Percentiles rank a stretch among this genome's conserved stretches.
Evolutionary conservation across 2,888 invertebrate genomes (phyloP).

Genomic region (Entomobrya proxima): DNA sequence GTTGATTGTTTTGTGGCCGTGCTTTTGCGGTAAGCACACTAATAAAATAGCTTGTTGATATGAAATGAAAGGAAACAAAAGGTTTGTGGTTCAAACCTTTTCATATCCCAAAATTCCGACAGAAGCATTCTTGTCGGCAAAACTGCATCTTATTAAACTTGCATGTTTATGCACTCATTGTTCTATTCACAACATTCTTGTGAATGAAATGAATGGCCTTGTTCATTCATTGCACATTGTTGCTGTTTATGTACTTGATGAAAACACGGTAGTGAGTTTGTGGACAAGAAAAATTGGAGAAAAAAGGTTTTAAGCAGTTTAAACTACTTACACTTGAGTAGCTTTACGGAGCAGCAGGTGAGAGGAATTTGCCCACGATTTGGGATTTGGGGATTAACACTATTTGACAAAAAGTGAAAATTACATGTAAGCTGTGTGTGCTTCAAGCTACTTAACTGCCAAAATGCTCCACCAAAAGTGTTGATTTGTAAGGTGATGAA

Average conservation of each 20-base stretch:
- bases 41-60: too few relatives aligned
- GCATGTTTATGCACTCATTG: not conserved
- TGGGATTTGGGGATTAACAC: conserved; percentile 31
- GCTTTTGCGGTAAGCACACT: not conserved
- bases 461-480: too few relatives aligned
- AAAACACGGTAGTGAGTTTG: not conserved
- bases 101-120: not conserved
- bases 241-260: not conserved
- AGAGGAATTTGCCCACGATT: conserved; percentile 11
- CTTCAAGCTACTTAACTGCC: too few relatives aligned
- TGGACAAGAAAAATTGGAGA: not conserved
- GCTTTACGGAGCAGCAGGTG: not conserved
- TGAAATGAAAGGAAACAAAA: too few relatives aligned
- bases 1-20: not conserved
- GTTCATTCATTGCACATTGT: conserved; percentile 5
- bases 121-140: not conserved
- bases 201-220: conserved; percentile 5
- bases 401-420: conserved; percentile 22
- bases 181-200: not conserved
- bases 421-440: not conserved
- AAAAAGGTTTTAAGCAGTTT: conserved; percentile 12
- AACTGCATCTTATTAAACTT: not conserved
- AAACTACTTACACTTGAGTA: not conserved
- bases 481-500: not conserved
- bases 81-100: not conserved